Conservation (phyloP, 2,888 invertebrate species). For the Bugula neritina region DNA sequence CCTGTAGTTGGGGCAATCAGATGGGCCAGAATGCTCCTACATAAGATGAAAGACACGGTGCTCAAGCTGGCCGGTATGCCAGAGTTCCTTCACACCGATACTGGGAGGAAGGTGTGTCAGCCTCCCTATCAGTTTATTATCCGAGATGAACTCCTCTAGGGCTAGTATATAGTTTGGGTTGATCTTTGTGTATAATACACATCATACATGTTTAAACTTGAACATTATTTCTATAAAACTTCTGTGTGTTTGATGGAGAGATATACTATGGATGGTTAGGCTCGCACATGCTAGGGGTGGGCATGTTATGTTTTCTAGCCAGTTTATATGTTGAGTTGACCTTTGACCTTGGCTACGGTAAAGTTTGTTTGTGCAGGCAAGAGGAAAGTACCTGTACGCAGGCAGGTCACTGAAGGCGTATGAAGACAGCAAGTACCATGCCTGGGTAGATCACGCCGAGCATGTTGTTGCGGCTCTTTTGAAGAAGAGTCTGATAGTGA, state of each 20-base stretch:
- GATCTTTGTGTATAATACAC: no score
- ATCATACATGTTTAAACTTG: no score
- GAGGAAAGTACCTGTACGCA: conserved; percentile 24
- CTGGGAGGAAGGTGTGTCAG: not conserved
- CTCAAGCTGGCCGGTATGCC: conserved; percentile 28
- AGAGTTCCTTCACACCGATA: conserved; percentile 23
- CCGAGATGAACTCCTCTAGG: no score
- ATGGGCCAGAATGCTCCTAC: conserved; percentile 28
- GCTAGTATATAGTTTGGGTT: no score
- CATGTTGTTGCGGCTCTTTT: not conserved
- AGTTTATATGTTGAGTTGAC: no score
- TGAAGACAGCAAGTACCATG: conserved; percentile 9
- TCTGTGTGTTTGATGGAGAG: no score
- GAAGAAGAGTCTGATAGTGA: conserved; percentile 17
- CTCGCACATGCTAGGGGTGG: no score
- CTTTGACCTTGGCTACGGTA: no score
- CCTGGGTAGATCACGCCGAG: conserved; percentile 18
- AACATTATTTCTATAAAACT: no score
- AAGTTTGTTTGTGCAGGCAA: no score
- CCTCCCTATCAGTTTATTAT: not conserved
- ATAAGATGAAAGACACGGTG: conserved; percentile 29
- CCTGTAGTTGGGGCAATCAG: conserved; percentile 29
- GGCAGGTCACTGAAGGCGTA: conserved; percentile 10
- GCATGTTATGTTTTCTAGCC: no score
- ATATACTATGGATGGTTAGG: no score